phyloP scores from a whole-genome alignment of 2,797 vertebrate genomes.

The Pangasius macronema region DNA sequence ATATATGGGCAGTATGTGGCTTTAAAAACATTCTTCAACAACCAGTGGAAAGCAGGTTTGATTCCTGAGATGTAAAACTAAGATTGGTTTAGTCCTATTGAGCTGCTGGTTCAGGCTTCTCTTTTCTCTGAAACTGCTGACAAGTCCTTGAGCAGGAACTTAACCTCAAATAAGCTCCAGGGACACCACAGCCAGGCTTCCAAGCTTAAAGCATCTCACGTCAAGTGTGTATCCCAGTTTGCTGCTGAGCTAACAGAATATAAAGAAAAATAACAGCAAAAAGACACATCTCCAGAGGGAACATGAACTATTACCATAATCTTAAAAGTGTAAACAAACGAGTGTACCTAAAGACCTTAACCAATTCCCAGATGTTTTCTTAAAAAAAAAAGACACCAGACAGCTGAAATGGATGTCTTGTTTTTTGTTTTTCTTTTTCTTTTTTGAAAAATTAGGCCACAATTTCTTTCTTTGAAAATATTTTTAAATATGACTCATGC shows the following conservation, averaged over 20 bases:
- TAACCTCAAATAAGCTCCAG: conserved; percentile 41
- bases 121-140: conserved; percentile 41
- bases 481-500: not conserved
- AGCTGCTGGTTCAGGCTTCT: conserved; percentile 41
- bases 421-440: not conserved
- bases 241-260: conserved; percentile 1
- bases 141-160: conserved; percentile 39
- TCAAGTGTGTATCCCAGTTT: conserved; percentile 21
- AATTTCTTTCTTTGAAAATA: not conserved
- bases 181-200: conserved; percentile 24
- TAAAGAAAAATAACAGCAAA: conserved; percentile 21
- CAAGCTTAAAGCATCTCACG: conserved; percentile 18
- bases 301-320: not conserved
- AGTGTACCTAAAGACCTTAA: not conserved
- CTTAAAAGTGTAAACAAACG: conserved; percentile 3
- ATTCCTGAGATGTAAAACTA: conserved; percentile 37
- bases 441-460: not conserved
- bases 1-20: not conserved
- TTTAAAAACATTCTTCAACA: conserved; percentile 6
- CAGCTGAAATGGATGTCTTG: not conserved
- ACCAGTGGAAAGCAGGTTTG: not conserved
- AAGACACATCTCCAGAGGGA: not conserved
- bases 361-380: not conserved
- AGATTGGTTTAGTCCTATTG: conserved; percentile 44
- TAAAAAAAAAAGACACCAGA: not conserved